Evolutionary conservation across 2,113 vertebrate species (phyloP), one percentile per base, ranked within the genome.

Genomic region (Chrysemys picta): DNA sequence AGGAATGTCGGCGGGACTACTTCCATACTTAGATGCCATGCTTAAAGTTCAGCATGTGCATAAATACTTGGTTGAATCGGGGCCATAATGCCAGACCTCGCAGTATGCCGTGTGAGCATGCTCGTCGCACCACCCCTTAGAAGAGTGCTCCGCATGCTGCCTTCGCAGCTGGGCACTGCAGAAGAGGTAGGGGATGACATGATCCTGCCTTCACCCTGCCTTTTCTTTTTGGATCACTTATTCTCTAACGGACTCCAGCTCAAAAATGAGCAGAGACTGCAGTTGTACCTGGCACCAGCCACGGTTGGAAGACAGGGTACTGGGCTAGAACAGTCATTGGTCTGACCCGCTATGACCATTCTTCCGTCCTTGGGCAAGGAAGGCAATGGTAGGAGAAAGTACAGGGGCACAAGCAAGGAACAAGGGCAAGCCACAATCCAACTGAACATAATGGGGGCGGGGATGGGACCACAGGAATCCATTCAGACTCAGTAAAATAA

Each of bases 61-160:
- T 29, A 12, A 65, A n/a, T 57, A 45, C 80, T 52, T 49, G 8
- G 21, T 8, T 57, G 57, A 80, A 85, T 22, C 25, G 0, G 5
- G 57, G n/a, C 65, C 82, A 81, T 79, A 78, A 47, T 2, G 3
- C 11, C 1, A 84, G 42, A n/a, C 4, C 24, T 82, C 78, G 89
- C 78, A 56, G 87, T 84, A 35, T 4, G 9, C 3, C 2, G 38
- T 45, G 69, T 76, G 72, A 45, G 22, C 10, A 4, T 76, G 42
- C 4, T 76, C 31, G 2, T 19, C 47, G 12, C 53, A 8, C 19
- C 80, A 7, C 52, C 2, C 78, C 0, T 29, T 52, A 8, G 5
- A 29, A 35, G 21, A 45, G 19, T 85, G 21, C 8, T 35, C 21
- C 80, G 75, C n/a, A 6, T 72, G 3, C 69, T 22, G n/a, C 85